Evolutionary conservation across 2,888 invertebrate genomes (phyloP), one percentile per base, ranked within the genome.

Genomic region (Meghimatium bilineatum): DNA sequence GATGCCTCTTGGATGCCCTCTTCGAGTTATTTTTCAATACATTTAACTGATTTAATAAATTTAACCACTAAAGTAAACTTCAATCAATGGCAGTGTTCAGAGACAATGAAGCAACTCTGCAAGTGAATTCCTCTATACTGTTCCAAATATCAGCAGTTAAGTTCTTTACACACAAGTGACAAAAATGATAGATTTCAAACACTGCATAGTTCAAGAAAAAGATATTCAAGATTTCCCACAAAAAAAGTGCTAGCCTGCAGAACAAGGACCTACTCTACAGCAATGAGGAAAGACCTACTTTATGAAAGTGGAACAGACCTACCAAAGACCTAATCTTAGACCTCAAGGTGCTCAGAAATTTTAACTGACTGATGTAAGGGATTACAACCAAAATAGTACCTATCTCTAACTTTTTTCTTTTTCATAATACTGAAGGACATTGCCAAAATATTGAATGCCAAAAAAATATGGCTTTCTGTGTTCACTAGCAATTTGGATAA

Each of bases 351-450:
- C 83, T 83, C 83, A 83, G 78, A 76, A 72, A 74, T 17, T 76
- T 75, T 75, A 79, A 32, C 23, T 75, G 56, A 80, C 74, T 84
- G 84, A 84, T 80, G 80, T 74, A 80, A 80, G 84, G 84, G 84
- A 84, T 84, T 84, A 84, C 84, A 83, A 83, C 77, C 83, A 83
- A 77, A 44, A 83, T 8, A 81, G 83, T 49, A 71, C 75, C 82
- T 66, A 75, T 36, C n/a, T 17, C 6, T 69, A 71, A 67, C 44
- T 44, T 63, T 71, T 71, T 56, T n/a, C 34, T 20, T 78, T 56
- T 60, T 49, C 38, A 79, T 67, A 67, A 67, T 34, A 26, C 36
- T 81, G 17, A 36, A 29, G 52, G 52, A 80, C 69, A 52, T 38
- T 56, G 76, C 82, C 82, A 82, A 82, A 82, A 67, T 23, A 66